These are phyloP conservation scores for Chamaedrilus cognettii DNA, from an alignment of 2,888 invertebrate genomes.

Conservation along the genomic window DNA sequence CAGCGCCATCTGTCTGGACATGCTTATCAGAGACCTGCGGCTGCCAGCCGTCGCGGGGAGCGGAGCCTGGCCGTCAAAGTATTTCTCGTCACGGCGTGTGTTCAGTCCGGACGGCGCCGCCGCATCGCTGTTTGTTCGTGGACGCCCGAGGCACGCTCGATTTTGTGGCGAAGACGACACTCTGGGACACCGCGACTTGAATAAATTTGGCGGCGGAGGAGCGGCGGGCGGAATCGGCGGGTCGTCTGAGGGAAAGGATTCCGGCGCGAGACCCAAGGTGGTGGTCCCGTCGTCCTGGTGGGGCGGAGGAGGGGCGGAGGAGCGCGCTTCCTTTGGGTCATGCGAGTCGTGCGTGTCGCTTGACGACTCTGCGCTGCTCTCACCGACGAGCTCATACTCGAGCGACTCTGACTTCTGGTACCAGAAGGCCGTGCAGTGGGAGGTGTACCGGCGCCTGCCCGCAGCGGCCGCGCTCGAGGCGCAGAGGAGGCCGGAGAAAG, in stretches of 20 bases:
- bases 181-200: no score
- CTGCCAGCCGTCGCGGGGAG: neutral
- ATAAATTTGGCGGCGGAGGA: neutral
- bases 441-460: neutral
- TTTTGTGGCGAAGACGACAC: neutral
- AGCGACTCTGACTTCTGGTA: slow-evolving; percentile 30
- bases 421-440: slow-evolving; percentile 1
- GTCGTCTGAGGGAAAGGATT: slow-evolving; percentile 35
- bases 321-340: slow-evolving; percentile 30
- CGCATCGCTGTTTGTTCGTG: neutral
- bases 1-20: neutral
- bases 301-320: neutral
- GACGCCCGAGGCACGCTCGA: neutral
- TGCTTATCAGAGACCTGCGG: neutral
- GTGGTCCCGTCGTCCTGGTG: neutral
- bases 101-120: neutral
- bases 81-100: neutral
- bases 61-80: neutral
- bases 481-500: slow-evolving; percentile 28
- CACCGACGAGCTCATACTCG: slow-evolving; percentile 37
- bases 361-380: slow-evolving; percentile 36
- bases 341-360: slow-evolving; percentile 38
- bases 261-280: no score
- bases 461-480: neutral
- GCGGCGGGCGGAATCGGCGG: slow-evolving; percentile 29